Percentiles rank a stretch among this genome's conserved stretches.
Conservation (phyloP, 2,888 invertebrate genomes). For the Galeruca laticollis region DNA sequence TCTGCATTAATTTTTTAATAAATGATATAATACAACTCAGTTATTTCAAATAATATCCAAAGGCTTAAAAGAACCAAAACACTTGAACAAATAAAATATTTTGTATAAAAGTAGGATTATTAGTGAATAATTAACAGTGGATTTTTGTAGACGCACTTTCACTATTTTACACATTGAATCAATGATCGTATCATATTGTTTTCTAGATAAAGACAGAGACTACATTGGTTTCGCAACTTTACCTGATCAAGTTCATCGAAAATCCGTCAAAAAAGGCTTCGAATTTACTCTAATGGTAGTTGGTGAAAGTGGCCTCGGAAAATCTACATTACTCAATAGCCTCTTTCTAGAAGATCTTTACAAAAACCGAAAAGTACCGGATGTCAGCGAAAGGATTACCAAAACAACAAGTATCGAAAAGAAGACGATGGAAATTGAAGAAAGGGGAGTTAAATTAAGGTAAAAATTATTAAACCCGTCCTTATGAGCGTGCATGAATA, state of each 20-base stretch:
- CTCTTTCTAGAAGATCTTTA: conserved; percentile 94
- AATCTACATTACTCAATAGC: conserved; percentile 95
- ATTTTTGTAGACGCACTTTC: too few relatives aligned
- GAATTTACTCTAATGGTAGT: conserved; percentile 98
- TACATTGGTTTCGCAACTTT: conserved; percentile 96
- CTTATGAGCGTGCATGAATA: too few relatives aligned
- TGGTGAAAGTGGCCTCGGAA: conserved; percentile 94
- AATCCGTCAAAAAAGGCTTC: conserved; percentile 95
- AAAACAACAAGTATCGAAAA: conserved; percentile 80
- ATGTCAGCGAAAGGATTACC: conserved; percentile 74
- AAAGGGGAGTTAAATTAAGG: conserved; percentile 89
- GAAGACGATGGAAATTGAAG: conserved; percentile 95
- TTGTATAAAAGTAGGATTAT: too few relatives aligned
- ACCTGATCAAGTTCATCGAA: conserved; percentile 95
- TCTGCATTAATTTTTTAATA: too few relatives aligned
- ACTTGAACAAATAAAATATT: too few relatives aligned
- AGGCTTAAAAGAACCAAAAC: too few relatives aligned
- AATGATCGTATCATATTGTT: too few relatives aligned
- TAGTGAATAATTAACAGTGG: too few relatives aligned
- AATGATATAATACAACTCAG: too few relatives aligned
- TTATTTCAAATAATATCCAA: too few relatives aligned
- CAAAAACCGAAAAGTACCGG: conserved; percentile 82
- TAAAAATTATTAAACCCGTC: conserved; percentile 32
- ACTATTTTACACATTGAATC: too few relatives aligned
- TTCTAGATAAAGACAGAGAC: conserved; percentile 72